Evolutionary conservation across 2,797 vertebrate species (phyloP), one percentile per base, ranked within the genome.

Genomic region (Falco biarmicus): DNA sequence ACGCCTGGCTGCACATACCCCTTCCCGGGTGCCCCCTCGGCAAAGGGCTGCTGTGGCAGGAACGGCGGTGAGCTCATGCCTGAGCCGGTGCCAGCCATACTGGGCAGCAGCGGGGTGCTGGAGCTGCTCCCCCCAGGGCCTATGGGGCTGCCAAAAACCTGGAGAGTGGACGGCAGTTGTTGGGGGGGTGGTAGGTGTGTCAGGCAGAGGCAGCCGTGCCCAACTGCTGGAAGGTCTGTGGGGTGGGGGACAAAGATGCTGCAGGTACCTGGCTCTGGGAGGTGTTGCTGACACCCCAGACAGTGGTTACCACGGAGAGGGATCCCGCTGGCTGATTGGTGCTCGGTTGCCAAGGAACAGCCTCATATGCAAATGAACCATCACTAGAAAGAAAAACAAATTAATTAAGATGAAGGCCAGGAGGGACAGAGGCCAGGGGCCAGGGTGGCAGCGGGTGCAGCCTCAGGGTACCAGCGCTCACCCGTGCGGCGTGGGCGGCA

Each of bases 231-330:
- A 37, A 37, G 7, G 41, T 50, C 41, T 25, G 37, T 4, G 6
- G 32, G 34, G 64, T 0, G 0, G 34, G 34, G 26, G 45, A 8
- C 4, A 1, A 28, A 31, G 85, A 19, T 34, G 78, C 20, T 16
- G 47, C 10, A 1, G 34, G 96, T 98, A 99, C 99, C 99, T 99
- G 99, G 98, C 99, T 99, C 98, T 98, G 99, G 84, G 99, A 99
- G 84, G 99, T 98, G 94, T 93, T 99, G 98, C 99, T 99, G 91
- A 99, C 99, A 95, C 99, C 99, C 99, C 99, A 99, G 98, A 99
- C 99, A 39, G 99, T 99, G 95, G 99, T 99, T 98, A 99, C 99
- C 98, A 99, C 99, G 45, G 99, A 99, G 97, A 99, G 99, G 97
- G 99, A 99, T 97, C 99, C 99, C 76, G 99, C 94, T 7, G 99